A percentile compares a stretch with the other conserved stretches of the same genome.
Conservation (phyloP, 2,113 vertebrate species). For the Carlito syrichta region DNA sequence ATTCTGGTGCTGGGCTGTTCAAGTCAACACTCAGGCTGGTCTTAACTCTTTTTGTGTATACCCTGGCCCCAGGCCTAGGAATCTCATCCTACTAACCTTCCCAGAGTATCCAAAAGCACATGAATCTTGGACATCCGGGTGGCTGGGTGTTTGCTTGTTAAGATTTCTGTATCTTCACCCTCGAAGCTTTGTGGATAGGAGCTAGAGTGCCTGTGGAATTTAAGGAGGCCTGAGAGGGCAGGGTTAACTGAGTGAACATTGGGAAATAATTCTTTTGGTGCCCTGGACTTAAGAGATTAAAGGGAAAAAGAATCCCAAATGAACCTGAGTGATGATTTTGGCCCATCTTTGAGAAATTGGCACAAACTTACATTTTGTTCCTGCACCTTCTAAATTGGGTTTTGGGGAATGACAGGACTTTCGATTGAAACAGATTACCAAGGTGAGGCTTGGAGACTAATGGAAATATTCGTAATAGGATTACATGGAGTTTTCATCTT, state of each 20-base stretch:
- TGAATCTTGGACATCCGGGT: not conserved
- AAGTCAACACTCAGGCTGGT: not conserved
- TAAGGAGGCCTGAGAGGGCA: not conserved
- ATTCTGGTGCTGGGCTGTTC: not conserved
- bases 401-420: conserved; percentile 51
- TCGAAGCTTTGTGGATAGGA: not conserved
- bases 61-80: not conserved
- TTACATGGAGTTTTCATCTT: conserved; percentile 61
- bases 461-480: conserved; percentile 70
- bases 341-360: conserved; percentile 3
- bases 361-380: conserved; percentile 54
- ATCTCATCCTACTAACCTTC: not conserved
- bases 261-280: not conserved
- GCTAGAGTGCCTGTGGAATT: not conserved
- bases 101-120: not conserved
- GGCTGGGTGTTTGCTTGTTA: not conserved
- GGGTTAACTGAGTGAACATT: not conserved
- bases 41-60: not conserved
- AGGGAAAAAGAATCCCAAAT: not conserved
- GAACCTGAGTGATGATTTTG: not conserved
- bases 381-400: conserved; percentile 54
- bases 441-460: conserved; percentile 43
- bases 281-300: not conserved
- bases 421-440: conserved; percentile 61
- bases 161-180: not conserved